A percentile compares a stretch with the other conserved stretches of the same genome.
Evolutionary conservation across 2,888 invertebrate genomes (phyloP).

Genomic region (Drosophila infuscata): DNA sequence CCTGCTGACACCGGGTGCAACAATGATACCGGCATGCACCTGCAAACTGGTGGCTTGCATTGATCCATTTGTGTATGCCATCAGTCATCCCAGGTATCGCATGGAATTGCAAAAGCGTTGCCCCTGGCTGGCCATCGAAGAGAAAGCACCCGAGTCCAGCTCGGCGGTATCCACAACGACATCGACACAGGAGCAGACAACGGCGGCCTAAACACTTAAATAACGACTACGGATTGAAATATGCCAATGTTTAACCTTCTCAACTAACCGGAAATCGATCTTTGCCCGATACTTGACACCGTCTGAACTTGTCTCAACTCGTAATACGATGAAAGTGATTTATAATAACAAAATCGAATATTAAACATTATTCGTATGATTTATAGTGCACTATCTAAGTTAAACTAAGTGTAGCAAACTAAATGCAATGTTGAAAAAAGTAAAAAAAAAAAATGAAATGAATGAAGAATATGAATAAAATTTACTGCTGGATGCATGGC

Average conservation of each 20-base stretch:
- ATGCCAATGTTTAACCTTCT: constrained; percentile 5
- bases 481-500: constrained; percentile 6
- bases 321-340: constrained; percentile 41
- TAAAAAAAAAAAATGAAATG: constrained; percentile 20
- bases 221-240: constrained; percentile 15
- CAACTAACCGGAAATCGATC: constrained; percentile 21
- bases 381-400: constrained; percentile 30
- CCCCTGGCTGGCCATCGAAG: constrained; percentile 90
- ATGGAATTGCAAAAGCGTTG: constrained; percentile 92
- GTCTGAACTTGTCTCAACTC: background rate
- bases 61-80: constrained; percentile 96
- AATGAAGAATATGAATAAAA: constrained; percentile 22
- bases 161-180: constrained; percentile 84
- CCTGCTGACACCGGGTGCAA: constrained; percentile 89
- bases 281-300: constrained; percentile 12
- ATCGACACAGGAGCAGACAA: constrained; percentile 75
- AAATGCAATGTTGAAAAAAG: constrained; percentile 41
- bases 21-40: constrained; percentile 94
- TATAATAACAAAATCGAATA: constrained; percentile 29
- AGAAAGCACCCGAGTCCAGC: constrained; percentile 87
- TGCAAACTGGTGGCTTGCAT: constrained; percentile 96
- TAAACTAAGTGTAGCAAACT: constrained; percentile 13
- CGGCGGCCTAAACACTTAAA: constrained; percentile 67
- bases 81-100: constrained; percentile 94
- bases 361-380: constrained; percentile 8